A percentile compares a stretch with the other conserved stretches of the same genome.
Conservation (phyloP, 53 echinoderm and acorn worm genomes). For the Mesocentrotus franciscanus region DNA sequence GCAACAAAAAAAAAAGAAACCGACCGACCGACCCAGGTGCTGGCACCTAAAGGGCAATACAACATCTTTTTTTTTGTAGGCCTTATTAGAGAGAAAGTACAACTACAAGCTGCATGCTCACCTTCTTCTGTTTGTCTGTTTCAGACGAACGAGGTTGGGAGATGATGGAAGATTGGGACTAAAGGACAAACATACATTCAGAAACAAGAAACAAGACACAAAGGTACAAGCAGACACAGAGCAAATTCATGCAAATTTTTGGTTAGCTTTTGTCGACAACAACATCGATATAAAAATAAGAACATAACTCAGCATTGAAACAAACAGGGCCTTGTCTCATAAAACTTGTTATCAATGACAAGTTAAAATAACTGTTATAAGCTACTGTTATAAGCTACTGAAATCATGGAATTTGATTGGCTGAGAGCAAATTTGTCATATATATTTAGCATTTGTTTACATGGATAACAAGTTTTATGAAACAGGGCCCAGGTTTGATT, state of each 20-base stretch:
- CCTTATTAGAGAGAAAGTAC: background rate
- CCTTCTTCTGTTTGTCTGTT: conserved; percentile 33
- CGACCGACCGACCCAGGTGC: too few relatives aligned
- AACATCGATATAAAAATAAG: background rate
- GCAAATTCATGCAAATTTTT: background rate
- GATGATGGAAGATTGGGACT: conserved; percentile 12
- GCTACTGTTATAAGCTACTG: too few relatives aligned
- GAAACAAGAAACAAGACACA: conserved; percentile 28
- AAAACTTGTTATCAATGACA: too few relatives aligned
- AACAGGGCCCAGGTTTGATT: too few relatives aligned
- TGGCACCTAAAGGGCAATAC: too few relatives aligned
- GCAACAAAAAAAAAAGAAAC: too few relatives aligned
- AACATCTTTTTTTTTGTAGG: too few relatives aligned
- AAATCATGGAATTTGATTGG: too few relatives aligned
- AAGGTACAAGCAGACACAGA: background rate
- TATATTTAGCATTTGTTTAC: too few relatives aligned
- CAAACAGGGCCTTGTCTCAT: background rate
- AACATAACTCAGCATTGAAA: background rate
- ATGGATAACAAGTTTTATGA: too few relatives aligned
- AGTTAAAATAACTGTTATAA: too few relatives aligned
- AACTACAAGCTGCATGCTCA: conserved; percentile 36
- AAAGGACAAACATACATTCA: conserved; percentile 51
- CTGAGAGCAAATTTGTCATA: too few relatives aligned
- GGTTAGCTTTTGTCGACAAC: background rate
- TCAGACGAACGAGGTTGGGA: background rate